phyloP scores from a whole-genome alignment of 2,797 vertebrate genomes.

The Tarsius wallacei region DNA sequence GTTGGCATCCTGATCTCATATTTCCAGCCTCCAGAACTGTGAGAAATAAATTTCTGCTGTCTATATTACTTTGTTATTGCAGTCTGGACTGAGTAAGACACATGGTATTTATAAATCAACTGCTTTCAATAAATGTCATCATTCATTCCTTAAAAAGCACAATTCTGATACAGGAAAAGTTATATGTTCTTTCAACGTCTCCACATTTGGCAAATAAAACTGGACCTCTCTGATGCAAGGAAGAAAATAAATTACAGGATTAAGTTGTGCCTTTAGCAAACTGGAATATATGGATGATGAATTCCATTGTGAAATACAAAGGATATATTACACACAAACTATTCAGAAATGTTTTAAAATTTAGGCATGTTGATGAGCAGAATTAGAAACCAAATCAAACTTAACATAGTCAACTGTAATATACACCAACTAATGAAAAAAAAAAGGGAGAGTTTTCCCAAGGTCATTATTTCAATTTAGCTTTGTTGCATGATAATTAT shows the following conservation, averaged over 20 bases:
- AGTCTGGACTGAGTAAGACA: background rate
- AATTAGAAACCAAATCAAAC: slow-evolving; percentile 12
- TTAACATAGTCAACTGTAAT: background rate
- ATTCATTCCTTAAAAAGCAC: background rate
- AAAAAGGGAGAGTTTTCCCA: background rate
- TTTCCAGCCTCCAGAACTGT: background rate
- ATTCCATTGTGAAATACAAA: background rate
- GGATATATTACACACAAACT: background rate
- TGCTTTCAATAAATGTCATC: background rate
- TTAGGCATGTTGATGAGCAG: background rate
- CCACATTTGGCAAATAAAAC: background rate
- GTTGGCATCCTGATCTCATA: background rate
- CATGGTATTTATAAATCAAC: background rate
- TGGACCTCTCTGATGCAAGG: background rate
- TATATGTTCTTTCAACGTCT: background rate
- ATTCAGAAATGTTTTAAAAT: background rate
- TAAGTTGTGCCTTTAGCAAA: background rate
- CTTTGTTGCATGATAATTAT: slow-evolving; percentile 42
- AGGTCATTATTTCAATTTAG: background rate
- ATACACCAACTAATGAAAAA: background rate
- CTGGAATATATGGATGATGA: background rate
- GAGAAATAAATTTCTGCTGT: background rate
- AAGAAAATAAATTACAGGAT: background rate
- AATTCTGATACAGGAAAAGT: background rate
- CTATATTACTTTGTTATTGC: background rate